Conservation (phyloP, 2,797 vertebrate species). For the Poecilia wingei region DNA sequence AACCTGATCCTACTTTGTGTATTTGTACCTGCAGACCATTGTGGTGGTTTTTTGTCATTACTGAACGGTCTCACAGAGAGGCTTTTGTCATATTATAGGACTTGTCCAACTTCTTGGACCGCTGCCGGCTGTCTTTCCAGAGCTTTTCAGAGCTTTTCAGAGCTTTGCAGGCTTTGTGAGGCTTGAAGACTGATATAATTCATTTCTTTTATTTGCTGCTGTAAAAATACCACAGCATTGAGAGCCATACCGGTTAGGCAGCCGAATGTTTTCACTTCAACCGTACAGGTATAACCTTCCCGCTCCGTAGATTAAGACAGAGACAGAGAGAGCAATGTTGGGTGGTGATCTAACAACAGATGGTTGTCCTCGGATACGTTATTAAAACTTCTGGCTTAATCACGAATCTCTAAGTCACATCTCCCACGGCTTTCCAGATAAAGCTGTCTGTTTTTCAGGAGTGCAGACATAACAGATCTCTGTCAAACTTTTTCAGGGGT, state of each 20-base stretch:
- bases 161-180: slow-evolving; percentile 2
- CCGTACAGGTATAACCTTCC: neutral
- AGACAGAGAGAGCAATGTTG: neutral
- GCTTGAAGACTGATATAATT: neutral
- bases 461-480: neutral
- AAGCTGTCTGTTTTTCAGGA: neutral
- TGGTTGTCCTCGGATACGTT: neutral
- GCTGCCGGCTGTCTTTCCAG: neutral
- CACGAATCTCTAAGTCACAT: neutral
- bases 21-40: neutral
- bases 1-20: neutral
- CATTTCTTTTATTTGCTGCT: slow-evolving; percentile 5
- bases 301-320: neutral
- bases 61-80: neutral
- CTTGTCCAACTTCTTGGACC: neutral
- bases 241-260: neutral
- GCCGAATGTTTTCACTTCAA: neutral
- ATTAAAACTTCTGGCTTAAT: slow-evolving; percentile 1
- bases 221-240: neutral
- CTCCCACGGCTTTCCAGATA: neutral
- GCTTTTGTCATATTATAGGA: neutral
- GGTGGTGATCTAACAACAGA: neutral
- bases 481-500: neutral
- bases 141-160: neutral
- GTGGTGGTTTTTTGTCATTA: neutral